Evolutionary conservation across 1,140 invertebrate genomes (phyloP), one percentile per base, ranked within the genome.

Genomic region (Euwallacea similis): DNA sequence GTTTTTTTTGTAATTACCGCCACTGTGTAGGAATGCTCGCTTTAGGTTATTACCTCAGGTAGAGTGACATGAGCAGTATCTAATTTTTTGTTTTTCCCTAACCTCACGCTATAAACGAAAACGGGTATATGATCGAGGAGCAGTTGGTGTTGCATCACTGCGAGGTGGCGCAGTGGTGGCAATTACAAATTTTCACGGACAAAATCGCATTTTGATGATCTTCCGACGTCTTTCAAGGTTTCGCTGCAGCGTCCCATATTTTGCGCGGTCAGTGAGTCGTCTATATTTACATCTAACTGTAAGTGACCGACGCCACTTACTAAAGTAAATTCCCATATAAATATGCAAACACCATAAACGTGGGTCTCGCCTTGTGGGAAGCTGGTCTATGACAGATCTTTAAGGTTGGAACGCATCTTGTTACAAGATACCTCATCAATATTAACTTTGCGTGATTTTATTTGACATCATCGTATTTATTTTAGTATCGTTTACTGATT

Each of bases 291-390:
- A 64, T 46, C 43, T 47, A 64, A 64, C 62, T 53, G 47, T 64
- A 53, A 21, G 13, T 21, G 11, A 16, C 15, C 44, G 42, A 15
- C 43, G 43, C 21, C 43, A 43, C 59, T 44, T 42, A 42, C 11
- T 43, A 61, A 50, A 42, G 43, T 43, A 61, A 10, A 69, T 53
- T 59, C 47, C 60, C 67, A 69, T 62, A 69, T 62, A 69, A 62
- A 62, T 42, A 66, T 33, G 41, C 46, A 69, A 69, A 69, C 53
- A 54, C 43, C 41, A 42, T 56, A 61, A 41, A 42, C 42, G 44
- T 62, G 43, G 67, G 47, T 7, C 21, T 33, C 21, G 4, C 21
- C 58, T 60, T 60, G 54, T 56, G 54, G 58, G 58, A 60, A 60
- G 58, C 58, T 42, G 41, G 11, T 15, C 54, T 56, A 21, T 56